Base-by-base conservation (phyloP, 2,797 vertebrate species). In the Anas acuta region DNA sequence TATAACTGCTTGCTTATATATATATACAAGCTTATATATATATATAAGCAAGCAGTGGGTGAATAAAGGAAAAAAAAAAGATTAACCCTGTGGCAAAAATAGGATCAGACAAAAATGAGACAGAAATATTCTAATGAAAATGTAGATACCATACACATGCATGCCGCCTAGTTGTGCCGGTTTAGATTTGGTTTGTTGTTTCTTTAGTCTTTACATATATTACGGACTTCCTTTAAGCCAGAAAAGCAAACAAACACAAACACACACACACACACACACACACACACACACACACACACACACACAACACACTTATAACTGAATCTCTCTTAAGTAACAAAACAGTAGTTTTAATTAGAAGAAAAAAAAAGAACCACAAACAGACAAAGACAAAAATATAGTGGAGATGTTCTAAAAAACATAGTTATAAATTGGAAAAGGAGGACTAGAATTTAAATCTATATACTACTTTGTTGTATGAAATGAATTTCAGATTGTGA, bases 141-240 rank as follows among this genome's bases (percentile, higher is more conserved):
- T 39, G 53, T 87, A 90, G 60, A 71, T 83, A 60, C 30, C 11
- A 89, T 92, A 64, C 89, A 93, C 87, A 96, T 93, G 84, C 45
- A 94, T 95, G 65, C 43, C 53, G 89, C 94, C 94, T 83, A 94
- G 67, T 87, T 95, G 84, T 94, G 96, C 89, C 91, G 80, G 57
- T 83, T 96, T 83, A 80, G 30, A 95, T 96, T 95, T 92, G 78
- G 67, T 64, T 18, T 47, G 14, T 22, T 82, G 11, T 69, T 90
- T 75, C 56, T 82, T 73, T 35, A 37, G 32, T 62, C 20, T 81
- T 94, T 51, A 78, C 23, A 90, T 43, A 49, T 57, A 66, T 26
- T 69, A 62, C 11, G 15, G 64, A 56, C 41, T 90, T 69, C 15
- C 16, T 78, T 66, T 79, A 78, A 64, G 78, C 37, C 70, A 56